phyloP scores from a whole-genome alignment of 2,888 invertebrate genomes.

The Melanchra persicariae region DNA sequence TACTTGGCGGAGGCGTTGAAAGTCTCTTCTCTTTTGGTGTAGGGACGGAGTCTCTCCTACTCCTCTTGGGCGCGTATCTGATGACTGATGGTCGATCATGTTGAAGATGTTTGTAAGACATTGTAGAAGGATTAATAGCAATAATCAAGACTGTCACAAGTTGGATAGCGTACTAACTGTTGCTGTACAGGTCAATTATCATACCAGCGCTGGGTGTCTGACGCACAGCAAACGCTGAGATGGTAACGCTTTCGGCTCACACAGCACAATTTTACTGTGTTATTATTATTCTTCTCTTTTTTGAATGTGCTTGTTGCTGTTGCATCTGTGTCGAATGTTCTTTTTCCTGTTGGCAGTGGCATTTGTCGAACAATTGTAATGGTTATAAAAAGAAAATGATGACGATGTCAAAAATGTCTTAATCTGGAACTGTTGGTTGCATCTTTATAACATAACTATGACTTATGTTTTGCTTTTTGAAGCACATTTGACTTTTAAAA shows the following conservation, averaged over 20 bases:
- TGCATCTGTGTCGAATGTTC: too few relatives aligned
- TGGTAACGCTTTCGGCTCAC: too few relatives aligned
- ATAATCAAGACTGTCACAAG: neutral
- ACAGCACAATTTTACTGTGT: too few relatives aligned
- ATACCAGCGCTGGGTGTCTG: too few relatives aligned
- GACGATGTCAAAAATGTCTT: neutral
- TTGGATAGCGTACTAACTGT: neutral
- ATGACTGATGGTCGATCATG: slow-evolving; percentile 43
- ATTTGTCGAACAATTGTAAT: neutral
- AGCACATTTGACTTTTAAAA: neutral
- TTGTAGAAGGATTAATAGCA: neutral
- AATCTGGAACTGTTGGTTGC: slow-evolving; percentile 34
- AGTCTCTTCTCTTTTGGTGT: slow-evolving; percentile 15
- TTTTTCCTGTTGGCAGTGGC: too few relatives aligned
- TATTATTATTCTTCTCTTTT: too few relatives aligned
- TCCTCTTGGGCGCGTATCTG: slow-evolving; percentile 33
- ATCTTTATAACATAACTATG: slow-evolving; percentile 17
- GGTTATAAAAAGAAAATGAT: neutral
- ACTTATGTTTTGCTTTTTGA: neutral
- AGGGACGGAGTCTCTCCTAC: slow-evolving; percentile 27
- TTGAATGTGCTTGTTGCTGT: too few relatives aligned
- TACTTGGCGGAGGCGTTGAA: slow-evolving; percentile 27
- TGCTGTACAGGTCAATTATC: too few relatives aligned
- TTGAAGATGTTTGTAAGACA: slow-evolving; percentile 11
- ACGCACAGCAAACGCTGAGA: too few relatives aligned